These are phyloP conservation scores for Drosophila pruinosa DNA, from an alignment of 1,140 invertebrate species.

Conservation along the genomic window DNA sequence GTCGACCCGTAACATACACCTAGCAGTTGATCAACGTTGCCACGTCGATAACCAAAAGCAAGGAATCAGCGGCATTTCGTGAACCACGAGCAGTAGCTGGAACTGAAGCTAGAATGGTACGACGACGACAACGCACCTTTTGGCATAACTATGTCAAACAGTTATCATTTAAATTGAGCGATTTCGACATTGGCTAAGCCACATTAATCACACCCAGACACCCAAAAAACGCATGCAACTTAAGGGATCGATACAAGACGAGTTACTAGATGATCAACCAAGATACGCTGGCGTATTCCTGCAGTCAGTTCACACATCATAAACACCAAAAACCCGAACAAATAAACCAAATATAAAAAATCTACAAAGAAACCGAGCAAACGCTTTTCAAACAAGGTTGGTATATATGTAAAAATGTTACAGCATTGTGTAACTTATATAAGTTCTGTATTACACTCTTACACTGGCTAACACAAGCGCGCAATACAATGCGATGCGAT, in stretches of 20 bases:
- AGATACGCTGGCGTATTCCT: constrained; percentile 35
- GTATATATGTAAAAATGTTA: not conserved
- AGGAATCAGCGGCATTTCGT: constrained; percentile 29
- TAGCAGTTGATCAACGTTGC: constrained; percentile 78
- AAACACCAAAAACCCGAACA: constrained; percentile 15
- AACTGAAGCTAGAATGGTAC: constrained; percentile 25
- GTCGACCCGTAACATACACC: constrained; percentile 86
- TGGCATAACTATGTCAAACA: constrained; percentile 55
- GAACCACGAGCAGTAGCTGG: not conserved
- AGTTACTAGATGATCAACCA: constrained; percentile 26
- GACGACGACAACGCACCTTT: constrained; percentile 51
- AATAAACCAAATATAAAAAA: not conserved
- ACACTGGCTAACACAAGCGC: constrained; percentile 7
- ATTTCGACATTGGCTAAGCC: constrained; percentile 47
- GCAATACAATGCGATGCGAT: constrained; percentile 22
- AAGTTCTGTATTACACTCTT: constrained; percentile 21
- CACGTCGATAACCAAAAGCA: constrained; percentile 54
- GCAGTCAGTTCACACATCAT: constrained; percentile 18
- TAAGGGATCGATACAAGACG: constrained; percentile 28
- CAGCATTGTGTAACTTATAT: constrained; percentile 47
- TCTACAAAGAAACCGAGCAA: constrained; percentile 15
- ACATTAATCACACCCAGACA: constrained; percentile 8
- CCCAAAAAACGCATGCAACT: constrained; percentile 16
- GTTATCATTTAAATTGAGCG: constrained; percentile 48
- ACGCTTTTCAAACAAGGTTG: constrained; percentile 34